These are phyloP conservation scores for Aplocera efformata DNA, from an alignment of 2,888 invertebrate genomes.

Conservation along the genomic window DNA sequence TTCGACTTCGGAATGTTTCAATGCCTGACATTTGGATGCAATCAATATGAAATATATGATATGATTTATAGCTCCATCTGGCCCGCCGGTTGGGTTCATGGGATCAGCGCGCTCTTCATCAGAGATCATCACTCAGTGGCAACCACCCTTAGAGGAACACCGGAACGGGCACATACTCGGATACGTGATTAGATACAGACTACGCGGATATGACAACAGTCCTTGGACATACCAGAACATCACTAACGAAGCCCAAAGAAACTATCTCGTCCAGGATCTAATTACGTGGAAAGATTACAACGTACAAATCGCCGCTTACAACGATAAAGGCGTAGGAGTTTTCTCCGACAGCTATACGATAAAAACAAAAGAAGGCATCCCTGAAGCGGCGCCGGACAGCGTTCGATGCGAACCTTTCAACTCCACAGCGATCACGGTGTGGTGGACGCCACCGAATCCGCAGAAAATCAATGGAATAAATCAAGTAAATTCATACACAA, in stretches of 20 bases:
- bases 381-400: slow-evolving; percentile 94
- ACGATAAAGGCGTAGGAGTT: slow-evolving; percentile 96
- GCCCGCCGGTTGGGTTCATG: slow-evolving; percentile 96
- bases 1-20: too few species aligned
- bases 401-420: slow-evolving; percentile 89
- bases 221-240: slow-evolving; percentile 96
- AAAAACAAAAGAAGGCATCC: slow-evolving; percentile 97
- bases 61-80: slow-evolving; percentile 90
- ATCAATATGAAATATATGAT: not conserved
- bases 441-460: slow-evolving; percentile 98
- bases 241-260: slow-evolving; percentile 94
- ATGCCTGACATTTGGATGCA: too few species aligned
- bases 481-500: slow-evolving; percentile 80
- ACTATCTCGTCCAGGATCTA: slow-evolving; percentile 93
- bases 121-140: slow-evolving; percentile 98
- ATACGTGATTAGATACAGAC: slow-evolving; percentile 93
- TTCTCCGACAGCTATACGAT: slow-evolving; percentile 95
- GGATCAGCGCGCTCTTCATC: slow-evolving; percentile 96
- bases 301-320: slow-evolving; percentile 97
- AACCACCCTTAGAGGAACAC: slow-evolving; percentile 95
- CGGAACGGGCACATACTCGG: slow-evolving; percentile 97
- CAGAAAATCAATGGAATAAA: slow-evolving; percentile 99
- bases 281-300: slow-evolving; percentile 99
- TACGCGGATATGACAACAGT: slow-evolving; percentile 94
- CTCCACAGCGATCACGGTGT: slow-evolving; percentile 91